A percentile compares a stretch with the other conserved stretches of the same genome.
Conservation (phyloP, 2,888 invertebrate genomes). For the Eupithecia exiguata region DNA sequence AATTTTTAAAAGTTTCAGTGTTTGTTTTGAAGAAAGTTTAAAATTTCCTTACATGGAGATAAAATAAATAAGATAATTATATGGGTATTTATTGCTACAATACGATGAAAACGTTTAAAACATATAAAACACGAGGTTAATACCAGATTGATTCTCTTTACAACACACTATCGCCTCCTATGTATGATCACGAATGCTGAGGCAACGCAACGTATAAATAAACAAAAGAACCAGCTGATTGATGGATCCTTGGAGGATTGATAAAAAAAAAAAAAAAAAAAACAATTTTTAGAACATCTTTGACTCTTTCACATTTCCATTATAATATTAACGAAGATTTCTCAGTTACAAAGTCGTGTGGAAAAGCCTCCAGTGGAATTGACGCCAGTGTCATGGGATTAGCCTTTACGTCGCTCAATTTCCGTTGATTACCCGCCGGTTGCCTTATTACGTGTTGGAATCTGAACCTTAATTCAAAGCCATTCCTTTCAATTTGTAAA, state of each 20-base stretch:
- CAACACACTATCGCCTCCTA: not conserved
- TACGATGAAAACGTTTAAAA: too few relatives aligned
- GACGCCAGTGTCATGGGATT: constrained; percentile 52
- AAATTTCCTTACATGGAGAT: too few relatives aligned
- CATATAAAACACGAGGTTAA: not conserved
- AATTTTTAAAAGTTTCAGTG: not conserved
- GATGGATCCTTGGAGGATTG: not conserved
- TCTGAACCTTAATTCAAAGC: constrained; percentile 23
- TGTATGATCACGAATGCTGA: not conserved
- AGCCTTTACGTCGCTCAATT: constrained; percentile 50
- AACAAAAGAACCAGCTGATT: not conserved
- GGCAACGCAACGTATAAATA: too few relatives aligned
- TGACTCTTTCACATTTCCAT: not conserved
- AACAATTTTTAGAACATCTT: not conserved
- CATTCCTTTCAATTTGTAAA: constrained; percentile 28
- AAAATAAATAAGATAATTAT: too few relatives aligned
- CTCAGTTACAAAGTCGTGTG: constrained; percentile 13
- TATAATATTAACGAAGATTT: constrained; percentile 1
- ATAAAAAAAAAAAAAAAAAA: too few relatives aligned
- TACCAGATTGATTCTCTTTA: not conserved
- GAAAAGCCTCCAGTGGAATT: constrained; percentile 42
- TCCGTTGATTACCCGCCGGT: constrained; percentile 50
- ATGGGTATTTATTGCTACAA: too few relatives aligned
- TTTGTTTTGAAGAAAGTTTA: too few relatives aligned
- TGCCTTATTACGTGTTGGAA: constrained; percentile 31